These are phyloP conservation scores for Anguilla japonica DNA, from an alignment of 2,113 vertebrate genomes.

Conservation along the genomic window DNA sequence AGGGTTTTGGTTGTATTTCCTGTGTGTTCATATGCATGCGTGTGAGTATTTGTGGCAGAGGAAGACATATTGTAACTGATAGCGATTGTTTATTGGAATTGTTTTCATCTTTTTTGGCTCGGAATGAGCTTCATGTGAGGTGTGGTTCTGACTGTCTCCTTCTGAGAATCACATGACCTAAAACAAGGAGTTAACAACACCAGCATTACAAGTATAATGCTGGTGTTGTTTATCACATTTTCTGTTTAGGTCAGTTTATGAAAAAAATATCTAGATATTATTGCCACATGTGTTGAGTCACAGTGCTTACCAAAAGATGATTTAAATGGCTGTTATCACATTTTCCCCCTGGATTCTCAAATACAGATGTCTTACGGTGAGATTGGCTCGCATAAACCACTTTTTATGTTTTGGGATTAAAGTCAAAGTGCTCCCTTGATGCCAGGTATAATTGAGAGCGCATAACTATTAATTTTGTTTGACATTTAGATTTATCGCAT, in stretches of 20 bases:
- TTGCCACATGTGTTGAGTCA: not conserved
- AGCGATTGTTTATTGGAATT: not conserved
- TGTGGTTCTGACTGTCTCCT: not conserved
- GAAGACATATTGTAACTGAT: no score
- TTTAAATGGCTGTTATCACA: not conserved
- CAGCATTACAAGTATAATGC: not conserved
- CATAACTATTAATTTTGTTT: not conserved
- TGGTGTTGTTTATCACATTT: no score
- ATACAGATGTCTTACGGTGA: not conserved
- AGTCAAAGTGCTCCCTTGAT: not conserved
- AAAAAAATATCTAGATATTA: not conserved
- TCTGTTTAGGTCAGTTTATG: not conserved
- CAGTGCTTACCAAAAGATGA: not conserved
- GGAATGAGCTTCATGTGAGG: no score
- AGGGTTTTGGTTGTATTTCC: no score
- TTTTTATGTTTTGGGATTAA: slow-evolving; percentile 3
- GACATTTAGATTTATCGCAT: not conserved
- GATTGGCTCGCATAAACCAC: not conserved
- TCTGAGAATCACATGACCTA: not conserved
- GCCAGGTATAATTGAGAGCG: not conserved
- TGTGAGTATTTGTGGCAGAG: not conserved
- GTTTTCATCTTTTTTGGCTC: slow-evolving; percentile 39
- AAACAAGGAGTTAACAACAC: not conserved
- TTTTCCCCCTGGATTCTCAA: not conserved
- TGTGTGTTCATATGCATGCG: slow-evolving; percentile 30